Base-by-base conservation (phyloP, 1,140 invertebrate species). In the Scaptomyza hsui region DNA sequence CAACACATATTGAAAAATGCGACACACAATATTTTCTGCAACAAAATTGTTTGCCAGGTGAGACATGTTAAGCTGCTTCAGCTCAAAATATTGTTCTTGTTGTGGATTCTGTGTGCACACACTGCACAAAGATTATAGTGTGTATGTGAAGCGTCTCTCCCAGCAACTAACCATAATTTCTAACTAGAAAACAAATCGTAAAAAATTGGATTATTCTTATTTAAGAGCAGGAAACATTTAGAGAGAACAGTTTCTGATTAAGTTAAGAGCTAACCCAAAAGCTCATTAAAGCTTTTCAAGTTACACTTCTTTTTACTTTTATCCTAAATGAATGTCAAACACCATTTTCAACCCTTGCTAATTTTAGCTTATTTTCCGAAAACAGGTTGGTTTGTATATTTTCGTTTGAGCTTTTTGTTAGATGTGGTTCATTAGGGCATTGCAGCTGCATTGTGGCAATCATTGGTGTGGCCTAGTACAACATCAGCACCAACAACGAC, bases 1-100 rank as follows among this genome's bases (percentile, higher is more conserved):
- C 44, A 53, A 10, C 37, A n/a, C 70, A 81, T 77, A 85, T 88
- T 86, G 81, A 88, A 86, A 88, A 86, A 86, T 88, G 77, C 62
- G 81, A 86, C 32, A 86, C 32, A 86, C 81, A 88, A 78, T 88
- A 86, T 86, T 86, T 81, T 77, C 45, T 70, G 13, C 21, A 56
- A 63, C 61, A 77, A 70, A 53, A 59, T 39, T 41, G 55, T 60
- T 59, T 59, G 63, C 63, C 52, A 73, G 62, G 70, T 75, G 49
- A 26, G 64, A 29, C 21, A 48, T 32, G 13, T 29, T 37, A 64
- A 53, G 61, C 24, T 52, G 48, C 41, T 51, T 42, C 41, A 15
- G 56, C 55, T 41, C 24, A 48, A 64, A 73, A 77, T 86, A 68
- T 75, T 63, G 62, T 74, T 63, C 48, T 37, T 63, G 65, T 74